phyloP scores from a whole-genome alignment of 2,888 invertebrate genomes.

The Pseudococcus jackbeardsleyi region DNA sequence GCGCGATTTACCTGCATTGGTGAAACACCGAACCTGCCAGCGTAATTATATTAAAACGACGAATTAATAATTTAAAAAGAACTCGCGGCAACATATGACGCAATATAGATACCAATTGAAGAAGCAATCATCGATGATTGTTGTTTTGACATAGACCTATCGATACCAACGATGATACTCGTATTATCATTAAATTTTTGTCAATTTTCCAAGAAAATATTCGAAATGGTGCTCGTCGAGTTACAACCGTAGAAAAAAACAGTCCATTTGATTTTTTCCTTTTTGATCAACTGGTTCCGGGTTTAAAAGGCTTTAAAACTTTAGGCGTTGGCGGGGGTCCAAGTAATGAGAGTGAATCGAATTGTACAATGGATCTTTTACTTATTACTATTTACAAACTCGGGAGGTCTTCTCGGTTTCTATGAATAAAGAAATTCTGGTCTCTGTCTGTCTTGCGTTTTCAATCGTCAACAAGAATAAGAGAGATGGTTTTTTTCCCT shows the following conservation, averaged over 20 bases:
- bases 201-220: conserved; percentile 8
- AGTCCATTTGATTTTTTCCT: neutral
- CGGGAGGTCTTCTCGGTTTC: neutral
- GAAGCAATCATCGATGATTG: conserved; percentile 16
- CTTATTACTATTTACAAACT: too few species aligned
- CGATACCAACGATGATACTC: conserved; percentile 15
- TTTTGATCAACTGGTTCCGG: neutral
- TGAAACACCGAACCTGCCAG: neutral
- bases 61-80: neutral
- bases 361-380: neutral
- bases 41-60: conserved; percentile 13
- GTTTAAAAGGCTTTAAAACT: neutral
- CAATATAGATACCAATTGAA: neutral
- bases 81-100: neutral
- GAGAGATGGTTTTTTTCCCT: neutral
- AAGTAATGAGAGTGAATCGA: neutral
- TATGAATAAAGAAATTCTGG: conserved; percentile 6
- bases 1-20: neutral
- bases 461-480: neutral
- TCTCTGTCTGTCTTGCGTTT: neutral
- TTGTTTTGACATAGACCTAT: neutral
- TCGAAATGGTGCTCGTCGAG: neutral
- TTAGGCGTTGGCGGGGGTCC: neutral
- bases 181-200: neutral
- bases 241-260: neutral